Evolutionary conservation across 1,140 invertebrate species (phyloP).

Genomic region (Drepana arcuata): DNA sequence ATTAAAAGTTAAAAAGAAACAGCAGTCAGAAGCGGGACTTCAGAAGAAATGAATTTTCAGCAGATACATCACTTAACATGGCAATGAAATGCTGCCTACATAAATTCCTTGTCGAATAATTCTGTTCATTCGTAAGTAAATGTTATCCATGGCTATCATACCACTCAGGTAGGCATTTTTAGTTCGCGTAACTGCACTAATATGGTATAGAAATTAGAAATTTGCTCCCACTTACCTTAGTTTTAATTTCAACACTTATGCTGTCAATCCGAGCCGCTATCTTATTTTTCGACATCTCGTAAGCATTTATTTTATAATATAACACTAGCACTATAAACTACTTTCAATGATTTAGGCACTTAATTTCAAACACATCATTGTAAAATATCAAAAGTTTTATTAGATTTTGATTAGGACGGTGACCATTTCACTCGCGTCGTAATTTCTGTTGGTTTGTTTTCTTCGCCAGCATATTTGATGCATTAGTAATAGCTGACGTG

Average conservation of each 20-base stretch:
- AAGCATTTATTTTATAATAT: constrained; percentile 63
- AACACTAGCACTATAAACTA: too few relatives aligned
- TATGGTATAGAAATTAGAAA: constrained; percentile 43
- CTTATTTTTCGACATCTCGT: constrained; percentile 80
- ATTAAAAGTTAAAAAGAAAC: too few relatives aligned
- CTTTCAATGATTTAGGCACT: constrained; percentile 57
- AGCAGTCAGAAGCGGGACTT: too few relatives aligned
- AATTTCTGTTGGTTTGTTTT: constrained; percentile 42
- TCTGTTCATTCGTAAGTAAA: too few relatives aligned
- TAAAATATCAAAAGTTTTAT: constrained; percentile 57
- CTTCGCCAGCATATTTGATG: constrained; percentile 40
- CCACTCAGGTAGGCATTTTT: too few relatives aligned
- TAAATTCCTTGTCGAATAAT: too few relatives aligned
- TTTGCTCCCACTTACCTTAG: constrained; percentile 74
- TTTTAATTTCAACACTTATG: constrained; percentile 79
- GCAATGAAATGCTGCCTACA: too few relatives aligned
- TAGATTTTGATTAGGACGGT: constrained; percentile 39
- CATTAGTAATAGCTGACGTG: constrained; percentile 44
- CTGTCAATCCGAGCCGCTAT: constrained; percentile 75
- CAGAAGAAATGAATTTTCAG: too few relatives aligned
- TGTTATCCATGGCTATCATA: too few relatives aligned
- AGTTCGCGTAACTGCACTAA: constrained; percentile 15
- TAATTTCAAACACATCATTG: constrained; percentile 55
- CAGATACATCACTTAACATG: too few relatives aligned
- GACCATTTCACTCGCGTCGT: constrained; percentile 57